Conservation (phyloP, 2,888 invertebrate genomes). For the Sminthurides aquaticus region DNA sequence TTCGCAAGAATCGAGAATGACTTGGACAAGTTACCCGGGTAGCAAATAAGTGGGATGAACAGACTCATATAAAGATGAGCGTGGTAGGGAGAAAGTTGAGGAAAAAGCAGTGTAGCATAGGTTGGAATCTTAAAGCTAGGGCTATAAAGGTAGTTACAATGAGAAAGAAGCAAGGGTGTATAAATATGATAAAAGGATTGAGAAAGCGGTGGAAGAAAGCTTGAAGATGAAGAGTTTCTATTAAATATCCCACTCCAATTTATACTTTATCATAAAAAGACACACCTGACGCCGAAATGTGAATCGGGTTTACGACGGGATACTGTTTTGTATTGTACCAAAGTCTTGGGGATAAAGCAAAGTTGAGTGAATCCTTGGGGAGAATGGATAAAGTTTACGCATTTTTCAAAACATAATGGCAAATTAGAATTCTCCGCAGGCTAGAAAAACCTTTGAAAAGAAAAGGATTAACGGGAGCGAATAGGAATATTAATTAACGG, state of each 20-base stretch:
- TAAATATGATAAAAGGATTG: neutral
- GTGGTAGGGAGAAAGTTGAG: neutral
- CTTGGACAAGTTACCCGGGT: no score
- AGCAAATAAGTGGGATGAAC: no score
- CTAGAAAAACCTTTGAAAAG: no score
- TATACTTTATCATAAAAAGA: neutral
- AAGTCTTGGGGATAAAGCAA: neutral
- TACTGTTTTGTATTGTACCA: neutral
- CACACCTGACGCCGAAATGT: neutral
- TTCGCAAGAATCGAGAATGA: no score
- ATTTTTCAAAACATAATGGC: neutral
- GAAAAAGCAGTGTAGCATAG: neutral
- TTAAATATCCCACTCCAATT: neutral
- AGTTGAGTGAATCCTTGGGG: neutral
- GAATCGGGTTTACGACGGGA: neutral
- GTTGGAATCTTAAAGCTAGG: neutral
- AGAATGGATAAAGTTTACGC: neutral
- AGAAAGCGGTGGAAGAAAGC: neutral
- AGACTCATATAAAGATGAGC: neutral
- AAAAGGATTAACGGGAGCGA: no score
- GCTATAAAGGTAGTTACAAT: no score
- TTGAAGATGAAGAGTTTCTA: neutral
- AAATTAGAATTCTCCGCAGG: neutral
- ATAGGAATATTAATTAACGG: neutral
- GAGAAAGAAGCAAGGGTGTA: neutral